phyloP scores from a whole-genome alignment of 1,140 invertebrate genomes.

The Neuroterus valhalla region DNA sequence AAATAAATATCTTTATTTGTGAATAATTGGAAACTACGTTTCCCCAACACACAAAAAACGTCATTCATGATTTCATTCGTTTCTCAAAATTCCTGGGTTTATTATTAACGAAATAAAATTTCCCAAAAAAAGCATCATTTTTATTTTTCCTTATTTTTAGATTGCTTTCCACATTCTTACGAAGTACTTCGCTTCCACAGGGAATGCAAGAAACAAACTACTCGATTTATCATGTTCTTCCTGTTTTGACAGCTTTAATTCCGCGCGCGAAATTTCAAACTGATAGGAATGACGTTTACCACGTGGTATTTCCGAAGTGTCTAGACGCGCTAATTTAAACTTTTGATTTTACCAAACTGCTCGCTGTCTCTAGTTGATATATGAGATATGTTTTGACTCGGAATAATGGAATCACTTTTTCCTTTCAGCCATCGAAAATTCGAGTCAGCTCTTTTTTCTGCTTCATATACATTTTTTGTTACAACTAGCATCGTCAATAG shows the following conservation, averaged over 20 bases:
- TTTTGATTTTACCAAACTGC: constrained; percentile 54
- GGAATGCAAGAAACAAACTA: not conserved
- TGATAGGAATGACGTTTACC: constrained; percentile 41
- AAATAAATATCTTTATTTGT: too few relatives aligned
- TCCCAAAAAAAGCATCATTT: too few relatives aligned
- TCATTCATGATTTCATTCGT: too few relatives aligned
- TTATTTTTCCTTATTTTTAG: too few relatives aligned
- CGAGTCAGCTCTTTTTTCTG: too few relatives aligned
- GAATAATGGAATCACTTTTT: constrained; percentile 11
- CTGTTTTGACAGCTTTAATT: constrained; percentile 22
- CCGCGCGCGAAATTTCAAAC: constrained; percentile 49
- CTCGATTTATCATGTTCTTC: constrained; percentile 20
- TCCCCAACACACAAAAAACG: too few relatives aligned
- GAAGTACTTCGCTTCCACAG: not conserved
- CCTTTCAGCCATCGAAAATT: not conserved
- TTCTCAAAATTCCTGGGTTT: too few relatives aligned
- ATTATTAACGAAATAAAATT: too few relatives aligned
- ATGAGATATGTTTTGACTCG: constrained; percentile 52
- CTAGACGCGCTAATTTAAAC: constrained; percentile 68
- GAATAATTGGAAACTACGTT: too few relatives aligned
- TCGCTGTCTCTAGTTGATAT: constrained; percentile 58
- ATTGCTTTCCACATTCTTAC: too few relatives aligned
- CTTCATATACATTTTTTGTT: too few relatives aligned
- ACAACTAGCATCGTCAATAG: too few relatives aligned
- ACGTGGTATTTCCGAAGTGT: constrained; percentile 60